A percentile compares a stretch with the other conserved stretches of the same genome.
These are phyloP conservation scores for Azorinus chamasolen DNA, from an alignment of 2,888 invertebrate genomes.

Conservation along the genomic window DNA sequence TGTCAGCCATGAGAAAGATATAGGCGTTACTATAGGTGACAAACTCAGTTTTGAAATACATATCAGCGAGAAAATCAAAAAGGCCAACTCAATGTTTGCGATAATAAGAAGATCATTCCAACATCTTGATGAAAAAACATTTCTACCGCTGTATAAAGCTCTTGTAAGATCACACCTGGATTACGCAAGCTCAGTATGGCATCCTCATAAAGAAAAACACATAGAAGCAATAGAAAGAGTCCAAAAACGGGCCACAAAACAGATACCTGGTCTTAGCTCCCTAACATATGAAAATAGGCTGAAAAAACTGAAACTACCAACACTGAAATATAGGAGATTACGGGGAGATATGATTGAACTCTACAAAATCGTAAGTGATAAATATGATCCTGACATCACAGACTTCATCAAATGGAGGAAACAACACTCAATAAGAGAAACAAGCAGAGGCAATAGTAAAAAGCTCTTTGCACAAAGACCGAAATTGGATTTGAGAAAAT, in stretches of 20 bases:
- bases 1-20: constrained; percentile 9
- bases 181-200: too few species aligned
- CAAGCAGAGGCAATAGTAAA: background rate
- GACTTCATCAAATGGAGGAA: background rate
- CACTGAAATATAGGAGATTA: constrained; percentile 19
- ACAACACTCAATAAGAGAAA: background rate
- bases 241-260: too few species aligned
- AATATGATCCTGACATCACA: constrained; percentile 3
- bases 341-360: constrained; percentile 17
- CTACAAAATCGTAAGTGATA: constrained; percentile 12
- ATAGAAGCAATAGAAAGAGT: too few species aligned
- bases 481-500: background rate
- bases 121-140: constrained; percentile 12
- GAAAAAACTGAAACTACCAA: constrained; percentile 18
- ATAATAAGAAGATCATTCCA: constrained; percentile 18
- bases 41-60: constrained; percentile 22
- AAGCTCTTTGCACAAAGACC: constrained; percentile 4
- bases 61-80: constrained; percentile 15
- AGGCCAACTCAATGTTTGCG: constrained; percentile 19
- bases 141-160: constrained; percentile 9
- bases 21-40: constrained; percentile 16
- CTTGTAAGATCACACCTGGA: background rate
- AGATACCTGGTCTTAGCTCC: too few species aligned
- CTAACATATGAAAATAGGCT: too few species aligned
- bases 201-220: too few species aligned